These are phyloP conservation scores for Columba guinea DNA, from an alignment of 2,797 vertebrate species.

Conservation along the genomic window DNA sequence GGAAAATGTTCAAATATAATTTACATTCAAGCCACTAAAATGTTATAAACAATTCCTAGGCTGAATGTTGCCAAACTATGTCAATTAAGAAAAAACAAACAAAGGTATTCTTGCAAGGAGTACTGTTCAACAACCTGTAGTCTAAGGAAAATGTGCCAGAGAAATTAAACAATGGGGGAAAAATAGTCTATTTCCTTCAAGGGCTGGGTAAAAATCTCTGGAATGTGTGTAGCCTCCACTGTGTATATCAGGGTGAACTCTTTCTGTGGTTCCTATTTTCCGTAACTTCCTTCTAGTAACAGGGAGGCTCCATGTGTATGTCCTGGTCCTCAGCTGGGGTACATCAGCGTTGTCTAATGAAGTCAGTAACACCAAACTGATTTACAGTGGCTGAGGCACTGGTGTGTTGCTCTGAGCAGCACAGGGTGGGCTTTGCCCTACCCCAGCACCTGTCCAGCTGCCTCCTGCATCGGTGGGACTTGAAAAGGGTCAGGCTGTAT, in stretches of 20 bases:
- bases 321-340: not conserved
- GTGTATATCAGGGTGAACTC: not conserved
- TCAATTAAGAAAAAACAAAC: not conserved
- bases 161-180: constrained; percentile 29
- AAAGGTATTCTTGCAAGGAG: not conserved
- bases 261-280: not conserved
- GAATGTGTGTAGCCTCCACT: not conserved
- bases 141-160: constrained; percentile 2
- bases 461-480: not conserved
- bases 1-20: constrained; percentile 15
- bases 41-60: not conserved
- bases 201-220: constrained; percentile 18
- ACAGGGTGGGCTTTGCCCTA: not conserved
- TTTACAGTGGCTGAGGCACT: not conserved
- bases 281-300: not conserved
- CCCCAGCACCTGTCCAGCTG: not conserved
- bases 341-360: not conserved
- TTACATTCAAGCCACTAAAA: constrained; percentile 1
- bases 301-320: rapidly evolving
- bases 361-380: not conserved
- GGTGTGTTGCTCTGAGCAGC: not conserved
- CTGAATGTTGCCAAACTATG: not conserved
- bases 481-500: not conserved
- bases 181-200: constrained; percentile 33
- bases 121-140: not conserved